Evolutionary conservation across 2,888 invertebrate genomes (phyloP).

Genomic region (Fragum fragum): DNA sequence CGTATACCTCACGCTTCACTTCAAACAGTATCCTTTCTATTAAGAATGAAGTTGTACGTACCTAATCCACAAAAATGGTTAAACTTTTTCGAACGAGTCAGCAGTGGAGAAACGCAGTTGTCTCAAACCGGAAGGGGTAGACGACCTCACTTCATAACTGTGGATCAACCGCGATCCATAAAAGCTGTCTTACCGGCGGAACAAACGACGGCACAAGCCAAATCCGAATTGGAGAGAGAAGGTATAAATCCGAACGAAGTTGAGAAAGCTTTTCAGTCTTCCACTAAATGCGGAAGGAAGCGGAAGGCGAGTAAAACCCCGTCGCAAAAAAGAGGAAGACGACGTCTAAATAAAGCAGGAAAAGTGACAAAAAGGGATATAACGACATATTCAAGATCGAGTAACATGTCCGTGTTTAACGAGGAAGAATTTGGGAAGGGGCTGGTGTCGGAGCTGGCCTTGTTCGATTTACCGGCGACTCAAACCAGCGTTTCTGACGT

Average conservation of each 20-base stretch:
- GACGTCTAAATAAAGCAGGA: conserved; percentile 3
- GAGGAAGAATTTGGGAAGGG: conserved; percentile 33
- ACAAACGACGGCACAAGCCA: conserved; percentile 40
- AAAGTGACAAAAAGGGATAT: neutral
- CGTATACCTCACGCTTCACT: conserved; percentile 53
- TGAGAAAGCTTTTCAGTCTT: conserved; percentile 28
- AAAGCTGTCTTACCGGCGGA: conserved; percentile 42
- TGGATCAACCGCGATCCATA: conserved; percentile 24
- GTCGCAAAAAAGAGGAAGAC: conserved; percentile 22
- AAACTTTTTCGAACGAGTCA: conserved; percentile 49
- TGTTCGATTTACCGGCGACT: conserved; percentile 52
- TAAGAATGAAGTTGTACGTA: conserved; percentile 58
- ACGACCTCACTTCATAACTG: conserved; percentile 31
- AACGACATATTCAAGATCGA: conserved; percentile 28
- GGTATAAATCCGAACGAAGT: conserved; percentile 40
- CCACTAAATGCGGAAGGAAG: conserved; percentile 7
- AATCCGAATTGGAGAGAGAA: conserved; percentile 43
- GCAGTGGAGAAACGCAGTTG: conserved; percentile 34
- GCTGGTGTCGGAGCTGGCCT: conserved; percentile 33
- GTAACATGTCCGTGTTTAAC: conserved; percentile 43
- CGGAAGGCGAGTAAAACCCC: neutral
- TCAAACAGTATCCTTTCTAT: conserved; percentile 46
- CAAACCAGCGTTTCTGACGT: conserved; percentile 51
- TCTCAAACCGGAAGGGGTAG: conserved; percentile 45
- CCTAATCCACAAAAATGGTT: conserved; percentile 64